Percentiles rank a stretch among this genome's conserved stretches.
Evolutionary conservation across 1,140 invertebrate species (phyloP).

Genomic region (Zaprionus capensis): DNA sequence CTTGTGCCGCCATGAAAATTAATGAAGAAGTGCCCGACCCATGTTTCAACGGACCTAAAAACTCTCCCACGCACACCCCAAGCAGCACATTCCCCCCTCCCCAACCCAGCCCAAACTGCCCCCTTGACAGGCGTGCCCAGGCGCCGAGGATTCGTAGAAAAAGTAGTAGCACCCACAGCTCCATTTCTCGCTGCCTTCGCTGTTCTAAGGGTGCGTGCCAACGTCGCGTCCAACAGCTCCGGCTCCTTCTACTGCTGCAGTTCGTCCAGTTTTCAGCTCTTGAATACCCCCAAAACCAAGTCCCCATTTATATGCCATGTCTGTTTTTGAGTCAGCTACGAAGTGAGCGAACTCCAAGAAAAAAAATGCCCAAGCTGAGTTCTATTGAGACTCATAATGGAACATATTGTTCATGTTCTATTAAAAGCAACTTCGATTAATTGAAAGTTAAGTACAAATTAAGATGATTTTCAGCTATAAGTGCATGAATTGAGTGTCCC

Average conservation of each 20-base stretch:
- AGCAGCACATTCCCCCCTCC: slow-evolving; percentile 33
- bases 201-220: slow-evolving; percentile 52
- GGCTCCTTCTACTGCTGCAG: not conserved
- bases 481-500: not conserved
- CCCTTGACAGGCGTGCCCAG: slow-evolving; percentile 42
- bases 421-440: not conserved
- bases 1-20: slow-evolving; percentile 82
- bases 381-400: not conserved
- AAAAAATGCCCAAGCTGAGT: not conserved
- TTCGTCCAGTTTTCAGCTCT: not conserved
- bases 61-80: not conserved
- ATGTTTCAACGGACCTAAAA: slow-evolving; percentile 73
- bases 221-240: not conserved
- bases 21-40: slow-evolving; percentile 82
- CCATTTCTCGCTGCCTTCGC: slow-evolving; percentile 38
- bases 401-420: not conserved
- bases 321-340: not conserved
- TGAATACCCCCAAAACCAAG: not conserved
- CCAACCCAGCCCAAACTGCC: slow-evolving; percentile 27
- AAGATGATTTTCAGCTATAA: not conserved
- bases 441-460: slow-evolving; percentile 2
- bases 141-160: slow-evolving; percentile 6
- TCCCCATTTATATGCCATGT: slow-evolving; percentile 13
- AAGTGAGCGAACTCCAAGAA: not conserved
- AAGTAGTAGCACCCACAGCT: slow-evolving; percentile 37